A percentile compares a stretch with the other conserved stretches of the same genome.
Conservation (phyloP, 2,113 vertebrate species). For the Synodontis membranacea region DNA sequence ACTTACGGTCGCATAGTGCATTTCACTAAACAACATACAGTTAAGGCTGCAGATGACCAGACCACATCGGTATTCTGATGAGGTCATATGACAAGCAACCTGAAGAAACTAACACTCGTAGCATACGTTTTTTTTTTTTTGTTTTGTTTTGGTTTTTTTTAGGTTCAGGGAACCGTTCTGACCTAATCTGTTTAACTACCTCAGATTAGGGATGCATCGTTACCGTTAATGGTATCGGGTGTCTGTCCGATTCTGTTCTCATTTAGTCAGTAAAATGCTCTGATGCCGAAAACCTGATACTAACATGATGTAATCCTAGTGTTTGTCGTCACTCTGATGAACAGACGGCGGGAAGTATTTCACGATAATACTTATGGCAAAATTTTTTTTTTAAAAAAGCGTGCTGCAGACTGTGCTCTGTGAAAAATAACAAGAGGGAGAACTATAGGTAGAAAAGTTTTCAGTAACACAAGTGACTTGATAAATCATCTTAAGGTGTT, state of each 20-base stretch:
- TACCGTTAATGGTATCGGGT: background rate
- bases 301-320: background rate
- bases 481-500: background rate
- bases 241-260: background rate
- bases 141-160: too few relatives aligned
- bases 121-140: background rate
- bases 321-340: background rate
- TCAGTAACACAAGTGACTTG: background rate
- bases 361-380: background rate
- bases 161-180: conserved; percentile 11
- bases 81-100: conserved; percentile 21
- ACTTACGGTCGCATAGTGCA: background rate
- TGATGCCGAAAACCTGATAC: background rate
- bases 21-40: background rate
- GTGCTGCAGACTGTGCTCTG: background rate
- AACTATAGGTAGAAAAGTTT: background rate
- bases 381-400: background rate
- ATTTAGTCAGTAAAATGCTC: background rate
- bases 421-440: background rate
- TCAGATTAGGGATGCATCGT: background rate
- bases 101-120: conserved; percentile 1
- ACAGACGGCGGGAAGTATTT: background rate
- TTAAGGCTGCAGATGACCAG: background rate
- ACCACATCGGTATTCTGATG: background rate
- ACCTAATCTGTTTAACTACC: background rate